phyloP scores from a whole-genome alignment of 1,140 invertebrate genomes.

The Cardiocondyla obscurior region DNA sequence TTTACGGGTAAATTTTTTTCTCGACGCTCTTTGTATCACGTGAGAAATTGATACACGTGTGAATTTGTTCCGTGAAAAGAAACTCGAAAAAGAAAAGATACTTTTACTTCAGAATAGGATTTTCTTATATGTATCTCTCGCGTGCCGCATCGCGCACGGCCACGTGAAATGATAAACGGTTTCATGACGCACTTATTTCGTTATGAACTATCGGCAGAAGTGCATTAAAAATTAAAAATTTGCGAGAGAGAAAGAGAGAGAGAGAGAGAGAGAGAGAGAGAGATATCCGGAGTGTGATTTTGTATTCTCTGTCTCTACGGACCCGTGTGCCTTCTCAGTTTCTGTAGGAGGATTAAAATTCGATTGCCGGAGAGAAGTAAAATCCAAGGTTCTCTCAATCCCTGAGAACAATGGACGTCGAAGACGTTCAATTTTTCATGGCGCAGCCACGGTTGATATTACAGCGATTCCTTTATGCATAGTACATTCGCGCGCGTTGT shows the following conservation, averaged over 20 bases:
- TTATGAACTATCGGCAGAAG: not conserved
- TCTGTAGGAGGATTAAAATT: constrained; percentile 54
- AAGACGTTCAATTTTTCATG: constrained; percentile 74
- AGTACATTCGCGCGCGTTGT: constrained; percentile 7
- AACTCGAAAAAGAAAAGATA: not conserved
- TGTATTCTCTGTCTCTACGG: constrained; percentile 16
- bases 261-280: constrained; percentile 17
- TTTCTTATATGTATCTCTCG: not conserved
- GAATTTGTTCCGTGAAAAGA: not conserved
- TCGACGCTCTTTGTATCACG: not conserved
- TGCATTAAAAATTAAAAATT: constrained; percentile 34
- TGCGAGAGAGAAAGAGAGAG: constrained; percentile 11
- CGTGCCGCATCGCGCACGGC: not conserved
- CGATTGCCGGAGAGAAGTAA: not conserved
- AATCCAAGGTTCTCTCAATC: constrained; percentile 36
- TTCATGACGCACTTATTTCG: not conserved
- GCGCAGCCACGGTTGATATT: constrained; percentile 54
- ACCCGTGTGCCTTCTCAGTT: not conserved
- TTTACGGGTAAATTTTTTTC: not conserved
- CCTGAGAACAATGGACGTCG: constrained; percentile 63
- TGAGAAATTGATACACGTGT: constrained; percentile 1
- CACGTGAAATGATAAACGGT: not conserved
- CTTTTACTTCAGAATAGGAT: not conserved
- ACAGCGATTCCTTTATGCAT: constrained; percentile 55
- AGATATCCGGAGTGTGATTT: constrained; percentile 11